These are phyloP conservation scores for Cacatua alba DNA, from an alignment of 2,113 vertebrate species.

Conservation along the genomic window DNA sequence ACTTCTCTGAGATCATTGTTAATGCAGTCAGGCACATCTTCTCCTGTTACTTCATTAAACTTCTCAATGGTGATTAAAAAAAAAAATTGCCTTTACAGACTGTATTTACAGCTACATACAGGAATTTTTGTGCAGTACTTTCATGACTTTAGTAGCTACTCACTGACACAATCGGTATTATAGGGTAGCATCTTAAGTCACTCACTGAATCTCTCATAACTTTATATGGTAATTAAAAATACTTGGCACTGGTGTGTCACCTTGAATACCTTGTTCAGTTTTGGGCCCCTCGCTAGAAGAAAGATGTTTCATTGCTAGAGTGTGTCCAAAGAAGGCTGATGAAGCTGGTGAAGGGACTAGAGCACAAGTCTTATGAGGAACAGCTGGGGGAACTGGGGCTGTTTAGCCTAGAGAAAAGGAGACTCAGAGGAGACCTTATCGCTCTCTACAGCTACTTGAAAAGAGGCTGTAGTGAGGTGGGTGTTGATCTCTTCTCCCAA, in stretches of 20 bases:
- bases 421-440: background rate
- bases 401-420: background rate
- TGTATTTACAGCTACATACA: background rate
- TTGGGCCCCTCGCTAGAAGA: background rate
- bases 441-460: background rate
- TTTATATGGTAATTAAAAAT: background rate
- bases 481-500: rapidly evolving
- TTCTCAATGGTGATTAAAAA: background rate
- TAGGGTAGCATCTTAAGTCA: background rate
- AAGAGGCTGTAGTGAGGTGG: rapidly evolving
- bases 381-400: background rate
- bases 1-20: background rate
- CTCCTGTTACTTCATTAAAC: rapidly evolving
- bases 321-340: rapidly evolving
- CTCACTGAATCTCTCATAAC: background rate
- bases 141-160: background rate
- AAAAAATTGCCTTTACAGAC: background rate
- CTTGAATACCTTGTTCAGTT: background rate
- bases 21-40: background rate
- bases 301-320: background rate
- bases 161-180: background rate
- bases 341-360: rapidly evolving
- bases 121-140: background rate
- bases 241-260: background rate
- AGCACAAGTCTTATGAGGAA: background rate